Conservation (phyloP, 2,888 invertebrate genomes). For the Rhagophthalmus giganteus region DNA sequence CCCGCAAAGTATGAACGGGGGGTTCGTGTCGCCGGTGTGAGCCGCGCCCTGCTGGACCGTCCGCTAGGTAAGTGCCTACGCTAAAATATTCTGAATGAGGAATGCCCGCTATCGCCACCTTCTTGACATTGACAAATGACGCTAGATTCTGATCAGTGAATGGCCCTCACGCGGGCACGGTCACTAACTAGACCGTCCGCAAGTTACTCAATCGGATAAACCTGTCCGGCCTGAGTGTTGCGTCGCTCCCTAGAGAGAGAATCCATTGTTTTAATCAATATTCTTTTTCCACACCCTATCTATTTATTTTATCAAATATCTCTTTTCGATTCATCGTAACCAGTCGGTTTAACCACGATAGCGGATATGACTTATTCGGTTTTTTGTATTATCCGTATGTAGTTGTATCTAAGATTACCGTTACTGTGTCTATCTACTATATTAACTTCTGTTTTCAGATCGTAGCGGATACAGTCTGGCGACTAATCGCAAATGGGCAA, state of each 20-base stretch:
- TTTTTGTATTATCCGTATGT: background rate
- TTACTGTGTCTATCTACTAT: too few species aligned
- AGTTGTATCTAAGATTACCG: too few species aligned
- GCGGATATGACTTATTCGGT: too few species aligned
- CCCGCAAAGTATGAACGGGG: conserved; percentile 71
- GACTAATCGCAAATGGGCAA: conserved; percentile 46
- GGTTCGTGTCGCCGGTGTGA: conserved; percentile 77
- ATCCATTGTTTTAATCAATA: conserved; percentile 51
- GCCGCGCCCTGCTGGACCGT: conserved; percentile 54
- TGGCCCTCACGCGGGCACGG: conserved; percentile 60
- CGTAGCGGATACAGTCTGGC: conserved; percentile 20
- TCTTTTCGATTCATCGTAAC: background rate
- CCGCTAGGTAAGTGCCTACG: conserved; percentile 49
- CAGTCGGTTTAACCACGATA: too few species aligned
- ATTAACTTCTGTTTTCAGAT: conserved; percentile 26
- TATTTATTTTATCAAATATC: conserved; percentile 36
- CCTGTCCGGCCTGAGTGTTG: conserved; percentile 37
- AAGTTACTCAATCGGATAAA: conserved; percentile 48
- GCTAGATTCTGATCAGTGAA: conserved; percentile 73
- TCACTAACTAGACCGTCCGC: conserved; percentile 48
- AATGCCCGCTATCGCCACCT: conserved; percentile 58
- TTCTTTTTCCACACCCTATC: conserved; percentile 40
- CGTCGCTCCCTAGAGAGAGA: conserved; percentile 39
- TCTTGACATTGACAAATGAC: conserved; percentile 78
- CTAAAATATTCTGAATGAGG: conserved; percentile 51